Percentiles rank a stretch among this genome's conserved stretches.
Conservation (phyloP, 2,113 vertebrate genomes). For the Grallaria varia region DNA sequence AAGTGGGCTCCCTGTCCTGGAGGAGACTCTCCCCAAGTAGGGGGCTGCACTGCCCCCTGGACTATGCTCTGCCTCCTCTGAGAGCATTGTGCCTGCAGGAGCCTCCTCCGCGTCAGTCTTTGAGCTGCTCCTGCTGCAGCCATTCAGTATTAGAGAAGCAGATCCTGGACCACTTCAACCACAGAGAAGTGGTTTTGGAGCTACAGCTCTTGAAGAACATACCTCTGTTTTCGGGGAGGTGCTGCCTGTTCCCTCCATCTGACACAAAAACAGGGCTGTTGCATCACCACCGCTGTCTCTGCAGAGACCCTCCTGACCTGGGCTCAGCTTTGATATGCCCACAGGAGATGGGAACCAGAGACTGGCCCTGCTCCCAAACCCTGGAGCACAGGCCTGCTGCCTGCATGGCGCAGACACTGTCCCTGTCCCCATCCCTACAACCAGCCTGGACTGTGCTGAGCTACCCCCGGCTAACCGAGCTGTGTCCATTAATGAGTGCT, state of each 20-base stretch:
- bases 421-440: fast-evolving
- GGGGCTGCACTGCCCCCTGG: not conserved
- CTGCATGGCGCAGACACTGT: not conserved
- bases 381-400: fast-evolving
- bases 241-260: not conserved
- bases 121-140: not conserved
- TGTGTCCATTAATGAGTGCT: not conserved
- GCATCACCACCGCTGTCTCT: fast-evolving
- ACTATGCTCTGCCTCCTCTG: fast-evolving
- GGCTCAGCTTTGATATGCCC: not conserved
- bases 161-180: fast-evolving
- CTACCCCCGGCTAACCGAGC: not conserved
- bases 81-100: not conserved
- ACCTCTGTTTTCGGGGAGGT: not conserved
- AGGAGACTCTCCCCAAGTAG: not conserved
- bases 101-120: not conserved
- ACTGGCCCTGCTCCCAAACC: not conserved
- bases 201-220: not conserved
- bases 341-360: not conserved
- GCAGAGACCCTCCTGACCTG: not conserved
- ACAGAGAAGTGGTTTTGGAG: not conserved
- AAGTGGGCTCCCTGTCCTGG: not conserved
- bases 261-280: not conserved
- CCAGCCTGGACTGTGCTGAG: not conserved
- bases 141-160: not conserved